Evolutionary conservation across 1,140 invertebrate genomes (phyloP), one percentile per base, ranked within the genome.

Genomic region (Philotrypesis tridentata): DNA sequence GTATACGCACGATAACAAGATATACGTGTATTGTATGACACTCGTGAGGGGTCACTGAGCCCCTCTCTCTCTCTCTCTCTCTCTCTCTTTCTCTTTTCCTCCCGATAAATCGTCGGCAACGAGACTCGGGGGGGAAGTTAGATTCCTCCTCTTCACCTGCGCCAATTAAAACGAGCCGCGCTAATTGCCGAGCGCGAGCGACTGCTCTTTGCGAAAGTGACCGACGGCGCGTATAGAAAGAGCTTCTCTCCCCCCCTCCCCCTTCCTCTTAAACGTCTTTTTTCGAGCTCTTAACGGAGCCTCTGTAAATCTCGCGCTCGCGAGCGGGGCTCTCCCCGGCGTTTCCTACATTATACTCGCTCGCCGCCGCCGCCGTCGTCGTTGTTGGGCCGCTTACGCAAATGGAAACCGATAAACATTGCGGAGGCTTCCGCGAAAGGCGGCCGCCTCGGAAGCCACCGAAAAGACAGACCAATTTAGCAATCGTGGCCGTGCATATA

Each of bases 401-500:
- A 77, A 68, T 29, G 75, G 55, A 77, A 77, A 77, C 63, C 67
- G 67, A 77, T 77, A 68, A 77, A 77, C 63, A 48, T 79, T 71
- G 67, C 43, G 31, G 40, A 40, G 48, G 8, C 25, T 37, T 14
- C 75, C 6, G 61, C 61, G 68, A 77, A 25, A 61, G 48, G 6
- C 21, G n/a, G 27, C 23, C 27, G 43, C n/a, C n/a, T 68, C 31
- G 68, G 27, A 8, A 78, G 33, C 71, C 61, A 29, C 61, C 7
- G 25, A 29, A 9, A 70, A 25, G 31, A 77, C 40, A 31, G 65
- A 65, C 23, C 31, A 71, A 72, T 79, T 72, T 79, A 79, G 55
- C 65, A 72, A 72, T 79, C 77, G n/a, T n/a, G n/a, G n/a, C n/a
- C n/a, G n/a, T n/a, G n/a, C n/a, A 55, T 27, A 25, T 17, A 55